Evolutionary conservation across 2,888 invertebrate species (phyloP), one percentile per base, ranked within the genome.

Genomic region (Homarus gammarus): DNA sequence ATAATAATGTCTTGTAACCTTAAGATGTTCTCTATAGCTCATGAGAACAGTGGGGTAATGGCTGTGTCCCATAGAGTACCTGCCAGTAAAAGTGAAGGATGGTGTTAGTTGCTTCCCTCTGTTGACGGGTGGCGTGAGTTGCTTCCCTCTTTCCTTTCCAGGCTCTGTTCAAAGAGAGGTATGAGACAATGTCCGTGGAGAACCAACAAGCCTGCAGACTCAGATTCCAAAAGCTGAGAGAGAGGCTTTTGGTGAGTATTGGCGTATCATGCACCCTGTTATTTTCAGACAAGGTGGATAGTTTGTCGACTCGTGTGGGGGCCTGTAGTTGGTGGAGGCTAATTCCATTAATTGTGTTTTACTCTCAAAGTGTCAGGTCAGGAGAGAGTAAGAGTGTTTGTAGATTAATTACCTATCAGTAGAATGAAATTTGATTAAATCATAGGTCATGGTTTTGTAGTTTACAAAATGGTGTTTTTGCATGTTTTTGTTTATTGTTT

Each of bases 131-230:
- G 64, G 73, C 79, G 56, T 79, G 86, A 86, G 79, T 49, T 72
- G 61, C 64, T 75, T 51, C 73, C 73, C 72, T 73, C 56, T 75
- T 85, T 61, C 78, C 61, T 90, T 78, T 77, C 36, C 90, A 90
- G 90, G 90, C 90, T 79, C 90, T 87, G 84, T 90, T 90, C 84
- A 90, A 90, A 84, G 90, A 90, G 75, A 87, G 84, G 84, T 90
- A 90, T 72, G 90, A 90, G 81, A 87, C 78, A 49, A 87, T 90
- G 90, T 90, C 90, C 33, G 84, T 84, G 61, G 93, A 93, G 33
- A 93, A 94, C 56, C 93, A 93, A 91, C 93, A 93, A 49, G 93
- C 93, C 81, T 94, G 94, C 92, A 93, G 93, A 83, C 93, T 93
- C 72, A 92, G 93, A 61, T 93, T 94, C 89, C 93, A 93, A 92